phyloP scores from a whole-genome alignment of 2,888 invertebrate species.

The Prosapia bicincta region DNA sequence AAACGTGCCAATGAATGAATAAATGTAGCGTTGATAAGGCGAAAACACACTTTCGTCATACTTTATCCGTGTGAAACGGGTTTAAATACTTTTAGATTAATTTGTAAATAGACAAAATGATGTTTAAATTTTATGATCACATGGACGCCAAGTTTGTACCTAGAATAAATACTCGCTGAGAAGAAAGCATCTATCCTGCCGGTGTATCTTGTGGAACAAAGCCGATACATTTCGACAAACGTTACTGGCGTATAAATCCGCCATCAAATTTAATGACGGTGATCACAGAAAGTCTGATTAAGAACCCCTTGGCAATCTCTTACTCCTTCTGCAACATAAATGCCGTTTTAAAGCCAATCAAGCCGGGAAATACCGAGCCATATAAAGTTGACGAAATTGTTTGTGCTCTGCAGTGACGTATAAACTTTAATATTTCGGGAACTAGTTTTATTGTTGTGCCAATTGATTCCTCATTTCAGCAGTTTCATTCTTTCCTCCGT shows the following conservation, averaged over 20 bases:
- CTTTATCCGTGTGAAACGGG: too few relatives aligned
- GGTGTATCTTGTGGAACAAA: too few relatives aligned
- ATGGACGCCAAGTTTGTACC: too few relatives aligned
- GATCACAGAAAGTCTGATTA: neutral
- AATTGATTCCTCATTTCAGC: neutral
- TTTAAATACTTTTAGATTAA: too few relatives aligned
- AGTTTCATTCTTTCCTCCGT: too few relatives aligned
- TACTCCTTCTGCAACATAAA: neutral
- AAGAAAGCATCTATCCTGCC: too few relatives aligned
- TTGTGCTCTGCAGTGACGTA: neutral
- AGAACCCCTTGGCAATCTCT: neutral
- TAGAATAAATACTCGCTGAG: too few relatives aligned
- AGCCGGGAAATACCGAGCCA: neutral
- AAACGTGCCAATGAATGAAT: too few relatives aligned
- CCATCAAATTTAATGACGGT: neutral
- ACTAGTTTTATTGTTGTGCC: neutral
- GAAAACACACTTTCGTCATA: too few relatives aligned
- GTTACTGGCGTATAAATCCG: neutral
- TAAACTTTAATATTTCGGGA: neutral
- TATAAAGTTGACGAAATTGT: neutral
- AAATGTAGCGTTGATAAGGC: too few relatives aligned
- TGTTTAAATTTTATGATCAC: too few relatives aligned
- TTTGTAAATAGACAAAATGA: too few relatives aligned
- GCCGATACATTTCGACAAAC: neutral
- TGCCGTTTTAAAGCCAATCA: neutral